phyloP scores from a whole-genome alignment of 2,888 invertebrate genomes.

The Flexamia atlantica region DNA sequence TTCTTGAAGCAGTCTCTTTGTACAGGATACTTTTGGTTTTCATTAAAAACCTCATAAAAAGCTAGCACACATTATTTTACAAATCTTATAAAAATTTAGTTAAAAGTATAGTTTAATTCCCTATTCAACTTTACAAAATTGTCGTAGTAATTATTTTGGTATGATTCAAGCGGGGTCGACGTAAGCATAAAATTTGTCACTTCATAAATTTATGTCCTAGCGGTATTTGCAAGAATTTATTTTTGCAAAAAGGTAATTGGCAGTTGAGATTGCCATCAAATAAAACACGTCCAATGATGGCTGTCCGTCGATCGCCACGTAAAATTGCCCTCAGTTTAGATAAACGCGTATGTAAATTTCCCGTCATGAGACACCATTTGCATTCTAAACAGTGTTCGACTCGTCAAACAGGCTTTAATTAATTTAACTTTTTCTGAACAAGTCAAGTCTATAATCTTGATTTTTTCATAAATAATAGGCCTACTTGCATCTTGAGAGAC shows the following conservation, averaged over 20 bases:
- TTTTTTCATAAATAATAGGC: not conserved
- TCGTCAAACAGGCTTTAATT: conserved; percentile 13
- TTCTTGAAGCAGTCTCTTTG: too few species aligned
- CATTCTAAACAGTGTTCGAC: conserved; percentile 17
- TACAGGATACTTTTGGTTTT: too few species aligned
- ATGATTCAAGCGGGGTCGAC: too few species aligned
- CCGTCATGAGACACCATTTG: not conserved
- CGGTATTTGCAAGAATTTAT: too few species aligned
- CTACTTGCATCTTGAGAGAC: not conserved
- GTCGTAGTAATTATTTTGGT: too few species aligned
- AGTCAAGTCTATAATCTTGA: not conserved
- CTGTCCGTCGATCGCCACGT: not conserved
- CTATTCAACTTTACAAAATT: too few species aligned
- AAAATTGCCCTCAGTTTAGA: not conserved
- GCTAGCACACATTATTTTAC: too few species aligned
- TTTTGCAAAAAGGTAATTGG: not conserved
- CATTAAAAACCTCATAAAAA: too few species aligned
- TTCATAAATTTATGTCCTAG: too few species aligned
- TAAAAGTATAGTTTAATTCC: too few species aligned
- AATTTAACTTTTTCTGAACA: not conserved
- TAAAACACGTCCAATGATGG: not conserved
- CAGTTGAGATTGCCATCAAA: not conserved
- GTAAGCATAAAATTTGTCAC: too few species aligned
- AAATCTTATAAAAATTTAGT: too few species aligned
- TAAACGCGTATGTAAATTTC: conserved; percentile 17